Percentiles rank a stretch among this genome's conserved stretches.
These are phyloP conservation scores for Sebastes cheni DNA, from an alignment of 2,797 vertebrate genomes.

Conservation along the genomic window DNA sequence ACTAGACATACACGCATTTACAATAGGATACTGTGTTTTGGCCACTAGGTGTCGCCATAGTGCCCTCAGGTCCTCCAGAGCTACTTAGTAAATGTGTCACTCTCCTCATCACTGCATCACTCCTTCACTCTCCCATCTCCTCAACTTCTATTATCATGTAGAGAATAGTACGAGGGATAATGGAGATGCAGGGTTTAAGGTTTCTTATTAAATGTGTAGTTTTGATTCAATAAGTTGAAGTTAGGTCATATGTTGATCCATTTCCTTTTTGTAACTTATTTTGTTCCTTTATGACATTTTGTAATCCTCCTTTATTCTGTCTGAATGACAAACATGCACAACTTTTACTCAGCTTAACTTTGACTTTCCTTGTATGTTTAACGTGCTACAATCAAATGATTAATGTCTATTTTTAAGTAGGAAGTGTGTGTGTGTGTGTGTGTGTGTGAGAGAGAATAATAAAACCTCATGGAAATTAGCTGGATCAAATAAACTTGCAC, in stretches of 20 bases:
- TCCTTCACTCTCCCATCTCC: not conserved
- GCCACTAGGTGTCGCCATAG: conserved; percentile 55
- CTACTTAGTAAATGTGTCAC: conserved; percentile 25
- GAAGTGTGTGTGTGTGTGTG: not conserved
- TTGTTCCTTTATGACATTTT: not conserved
- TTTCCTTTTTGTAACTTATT: not conserved
- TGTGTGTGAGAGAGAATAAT: not conserved
- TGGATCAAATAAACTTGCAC: not conserved
- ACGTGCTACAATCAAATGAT: not conserved
- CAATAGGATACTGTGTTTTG: not conserved
- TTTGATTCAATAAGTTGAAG: not conserved
- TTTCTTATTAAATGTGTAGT: conserved; percentile 22
- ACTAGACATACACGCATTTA: not conserved
- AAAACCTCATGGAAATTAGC: not conserved
- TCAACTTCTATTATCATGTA: conserved; percentile 24
- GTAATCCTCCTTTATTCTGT: not conserved
- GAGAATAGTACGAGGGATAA: conserved; percentile 37
- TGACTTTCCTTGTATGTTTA: not conserved
- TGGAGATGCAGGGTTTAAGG: conserved; percentile 37
- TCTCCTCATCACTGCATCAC: conserved; percentile 5
- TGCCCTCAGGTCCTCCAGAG: not conserved
- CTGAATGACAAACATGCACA: not conserved
- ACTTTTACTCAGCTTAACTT: not conserved
- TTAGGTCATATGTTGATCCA: conserved; percentile 4
- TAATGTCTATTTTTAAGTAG: too few species aligned